These are phyloP conservation scores for Phalacrocorax aristotelis DNA, from an alignment of 2,113 vertebrate genomes.

Conservation along the genomic window DNA sequence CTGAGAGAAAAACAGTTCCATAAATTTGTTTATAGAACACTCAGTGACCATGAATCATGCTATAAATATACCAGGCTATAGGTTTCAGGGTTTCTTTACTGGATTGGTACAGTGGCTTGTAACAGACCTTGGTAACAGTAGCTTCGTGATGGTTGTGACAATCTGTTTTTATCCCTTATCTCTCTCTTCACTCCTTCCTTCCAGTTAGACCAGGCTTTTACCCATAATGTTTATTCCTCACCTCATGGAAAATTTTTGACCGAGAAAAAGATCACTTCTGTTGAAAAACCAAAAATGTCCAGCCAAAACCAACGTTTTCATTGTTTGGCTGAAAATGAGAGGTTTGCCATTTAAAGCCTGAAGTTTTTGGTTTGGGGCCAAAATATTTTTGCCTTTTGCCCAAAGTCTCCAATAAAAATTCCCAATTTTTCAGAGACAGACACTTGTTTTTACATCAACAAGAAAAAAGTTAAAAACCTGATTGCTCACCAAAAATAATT, in stretches of 20 bases:
- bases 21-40: conserved; percentile 75
- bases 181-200: conserved; percentile 24
- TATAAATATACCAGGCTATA: conserved; percentile 69
- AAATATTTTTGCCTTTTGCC: conserved; percentile 43
- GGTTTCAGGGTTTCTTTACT: conserved; percentile 54
- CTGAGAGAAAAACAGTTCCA: conserved; percentile 71
- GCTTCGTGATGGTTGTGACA: conserved; percentile 29
- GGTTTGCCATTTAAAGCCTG: conserved; percentile 59
- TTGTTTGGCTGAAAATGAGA: conserved; percentile 64
- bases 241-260: conserved; percentile 67
- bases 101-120: background rate
- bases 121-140: conserved; percentile 60
- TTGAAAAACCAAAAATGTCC: conserved; percentile 62
- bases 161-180: conserved; percentile 51
- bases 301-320: conserved; percentile 64
- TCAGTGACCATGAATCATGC: conserved; percentile 70
- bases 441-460: conserved; percentile 39
- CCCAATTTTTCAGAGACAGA: conserved; percentile 27
- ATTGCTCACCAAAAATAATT: background rate
- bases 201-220: background rate
- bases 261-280: conserved; percentile 27
- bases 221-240: conserved; percentile 42
- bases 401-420: conserved; percentile 58
- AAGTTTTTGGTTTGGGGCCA: conserved; percentile 35
- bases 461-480: background rate